Evolutionary conservation across 2,113 vertebrate genomes (phyloP).

Genomic region (Chloroceryle aenea): DNA sequence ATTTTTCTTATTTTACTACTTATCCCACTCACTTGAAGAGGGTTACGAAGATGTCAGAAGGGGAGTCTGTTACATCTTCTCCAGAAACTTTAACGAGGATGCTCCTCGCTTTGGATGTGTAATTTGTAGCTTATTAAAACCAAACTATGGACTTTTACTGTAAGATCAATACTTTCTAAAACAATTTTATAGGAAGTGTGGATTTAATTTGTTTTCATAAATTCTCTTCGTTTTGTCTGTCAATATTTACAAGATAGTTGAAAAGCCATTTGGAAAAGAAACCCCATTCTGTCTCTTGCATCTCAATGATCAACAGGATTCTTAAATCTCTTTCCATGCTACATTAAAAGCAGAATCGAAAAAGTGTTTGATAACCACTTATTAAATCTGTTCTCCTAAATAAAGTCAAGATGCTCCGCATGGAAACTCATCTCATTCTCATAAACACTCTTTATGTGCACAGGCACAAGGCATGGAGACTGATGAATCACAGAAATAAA

Average conservation of each 20-base stretch:
- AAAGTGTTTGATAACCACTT: neutral
- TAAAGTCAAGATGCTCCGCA: neutral
- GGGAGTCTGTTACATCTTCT: neutral
- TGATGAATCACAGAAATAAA: neutral
- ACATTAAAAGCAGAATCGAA: neutral
- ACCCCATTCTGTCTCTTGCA: neutral
- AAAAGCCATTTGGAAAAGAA: neutral
- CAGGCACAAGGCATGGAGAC: neutral
- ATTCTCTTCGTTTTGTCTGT: conserved; percentile 57
- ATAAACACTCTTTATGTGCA: neutral
- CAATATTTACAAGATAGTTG: conserved; percentile 50
- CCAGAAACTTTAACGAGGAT: neutral
- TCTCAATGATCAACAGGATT: neutral
- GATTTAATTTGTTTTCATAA: conserved; percentile 62
- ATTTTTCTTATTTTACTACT: neutral
- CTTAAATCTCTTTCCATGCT: conserved; percentile 24
- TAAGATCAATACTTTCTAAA: conserved; percentile 40
- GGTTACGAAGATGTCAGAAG: neutral
- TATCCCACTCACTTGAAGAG: neutral
- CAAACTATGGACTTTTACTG: conserved; percentile 39
- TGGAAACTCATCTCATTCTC: neutral
- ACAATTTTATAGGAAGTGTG: conserved; percentile 35
- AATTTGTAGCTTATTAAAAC: conserved; percentile 49
- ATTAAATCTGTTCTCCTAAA: neutral
- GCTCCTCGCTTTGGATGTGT: neutral